Percentiles rank a stretch among this genome's conserved stretches.
phyloP scores from a whole-genome alignment of 2,113 vertebrate species.

The Gasterosteus aculeatus region DNA sequence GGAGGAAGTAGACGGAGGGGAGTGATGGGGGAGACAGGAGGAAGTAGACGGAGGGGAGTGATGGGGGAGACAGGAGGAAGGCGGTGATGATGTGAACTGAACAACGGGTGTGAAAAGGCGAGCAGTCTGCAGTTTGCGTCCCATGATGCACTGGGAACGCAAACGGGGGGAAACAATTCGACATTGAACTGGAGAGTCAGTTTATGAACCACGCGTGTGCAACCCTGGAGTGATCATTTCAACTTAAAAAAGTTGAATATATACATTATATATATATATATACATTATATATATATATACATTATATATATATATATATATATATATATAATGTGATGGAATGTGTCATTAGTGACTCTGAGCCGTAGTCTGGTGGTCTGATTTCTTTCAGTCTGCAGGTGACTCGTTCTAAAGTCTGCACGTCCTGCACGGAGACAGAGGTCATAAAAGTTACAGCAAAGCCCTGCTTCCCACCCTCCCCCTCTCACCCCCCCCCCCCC shows the following conservation, averaged over 20 bases:
- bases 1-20: background rate
- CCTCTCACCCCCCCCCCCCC: background rate
- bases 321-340: too few species aligned
- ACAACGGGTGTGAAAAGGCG: too few species aligned
- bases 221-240: background rate
- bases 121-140: background rate
- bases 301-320: too few species aligned
- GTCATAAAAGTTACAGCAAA: slow-evolving; percentile 31
- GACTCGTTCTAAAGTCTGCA: slow-evolving; percentile 43
- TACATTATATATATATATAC: too few species aligned
- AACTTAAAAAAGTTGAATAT: too few species aligned
- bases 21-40: too few species aligned
- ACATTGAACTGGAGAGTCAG: background rate
- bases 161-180: background rate
- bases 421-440: slow-evolving; percentile 58
- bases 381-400: slow-evolving; percentile 46
- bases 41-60: too few species aligned
- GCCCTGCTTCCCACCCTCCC: background rate
- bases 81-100: too few species aligned
- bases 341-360: too few species aligned
- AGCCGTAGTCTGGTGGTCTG: too few species aligned
- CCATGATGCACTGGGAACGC: slow-evolving; percentile 6
- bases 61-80: too few species aligned
- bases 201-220: background rate
- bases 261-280: too few species aligned